Conservation (phyloP, 2,797 vertebrate species). For the Tenualosa ilisha region DNA sequence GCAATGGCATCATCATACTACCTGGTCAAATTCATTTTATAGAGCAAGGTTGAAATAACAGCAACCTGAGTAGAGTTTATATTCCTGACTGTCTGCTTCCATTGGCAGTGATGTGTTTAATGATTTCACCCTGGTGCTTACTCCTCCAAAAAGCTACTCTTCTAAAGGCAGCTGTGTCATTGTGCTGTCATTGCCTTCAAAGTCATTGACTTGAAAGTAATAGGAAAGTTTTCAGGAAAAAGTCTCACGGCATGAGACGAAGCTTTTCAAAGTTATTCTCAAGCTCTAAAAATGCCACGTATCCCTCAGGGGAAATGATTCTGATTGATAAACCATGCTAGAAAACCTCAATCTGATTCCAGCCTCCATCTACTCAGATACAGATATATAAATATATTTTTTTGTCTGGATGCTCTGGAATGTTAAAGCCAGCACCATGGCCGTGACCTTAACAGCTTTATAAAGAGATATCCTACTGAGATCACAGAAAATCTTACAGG, state of each 20-base stretch:
- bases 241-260: neutral
- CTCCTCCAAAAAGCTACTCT: neutral
- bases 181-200: constrained; percentile 46
- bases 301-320: neutral
- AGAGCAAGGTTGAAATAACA: neutral
- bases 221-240: constrained; percentile 40
- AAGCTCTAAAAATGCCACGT: neutral
- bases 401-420: neutral
- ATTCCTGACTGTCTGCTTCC: neutral
- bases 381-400: neutral
- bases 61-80: neutral
- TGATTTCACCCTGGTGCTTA: neutral
- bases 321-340: neutral
- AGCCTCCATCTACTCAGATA: neutral
- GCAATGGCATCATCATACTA: neutral
- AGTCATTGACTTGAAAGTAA: constrained; percentile 47
- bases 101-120: constrained; percentile 4
- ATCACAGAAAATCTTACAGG: neutral
- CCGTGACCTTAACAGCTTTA: neutral
- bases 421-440: neutral
- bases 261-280: neutral
- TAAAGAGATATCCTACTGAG: neutral
- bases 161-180: constrained; percentile 17
- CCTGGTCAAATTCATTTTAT: neutral
- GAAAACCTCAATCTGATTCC: neutral